These are phyloP conservation scores for Macrosteles quadrilineatus DNA, from an alignment of 1,140 invertebrate species.

Conservation along the genomic window DNA sequence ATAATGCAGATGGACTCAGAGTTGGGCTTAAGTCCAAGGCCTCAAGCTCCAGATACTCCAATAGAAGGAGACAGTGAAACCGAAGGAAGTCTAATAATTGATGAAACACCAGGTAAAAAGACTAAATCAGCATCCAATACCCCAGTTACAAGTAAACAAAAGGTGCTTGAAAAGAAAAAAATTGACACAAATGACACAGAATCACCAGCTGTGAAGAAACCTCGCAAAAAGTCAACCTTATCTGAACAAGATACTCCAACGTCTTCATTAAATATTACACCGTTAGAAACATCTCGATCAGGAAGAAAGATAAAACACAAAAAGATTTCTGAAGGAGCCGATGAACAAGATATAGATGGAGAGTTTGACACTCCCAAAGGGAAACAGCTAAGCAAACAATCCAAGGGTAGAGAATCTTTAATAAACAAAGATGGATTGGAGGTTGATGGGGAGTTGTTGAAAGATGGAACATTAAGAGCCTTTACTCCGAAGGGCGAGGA, in stretches of 20 bases:
- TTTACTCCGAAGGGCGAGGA: conserved; percentile 30
- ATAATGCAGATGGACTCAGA: conserved; percentile 62
- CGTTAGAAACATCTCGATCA: conserved; percentile 58
- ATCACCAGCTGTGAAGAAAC: neutral
- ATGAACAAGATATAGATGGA: conserved; percentile 31
- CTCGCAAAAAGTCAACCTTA: conserved; percentile 18
- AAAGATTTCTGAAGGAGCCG: conserved; percentile 42
- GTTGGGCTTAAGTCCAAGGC: conserved; percentile 25
- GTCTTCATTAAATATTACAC: neutral
- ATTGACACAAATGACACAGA: neutral
- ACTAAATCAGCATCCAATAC: neutral
- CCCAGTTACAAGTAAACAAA: neutral
- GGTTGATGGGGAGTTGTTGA: conserved; percentile 27
- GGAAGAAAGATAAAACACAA: conserved; percentile 75
- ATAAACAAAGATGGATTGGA: neutral
- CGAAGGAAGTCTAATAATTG: conserved; percentile 47
- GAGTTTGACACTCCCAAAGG: conserved; percentile 27
- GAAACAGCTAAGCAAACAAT: neutral
- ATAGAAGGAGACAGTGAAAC: conserved; percentile 38
- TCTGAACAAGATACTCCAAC: conserved; percentile 21
- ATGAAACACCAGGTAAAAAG: conserved; percentile 41
- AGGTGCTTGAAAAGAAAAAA: conserved; percentile 5
- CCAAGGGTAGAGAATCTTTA: neutral
- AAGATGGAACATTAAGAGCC: conserved; percentile 24
- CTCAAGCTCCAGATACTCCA: neutral